phyloP scores from a whole-genome alignment of 2,888 invertebrate genomes.

The Nemoura dubitans region DNA sequence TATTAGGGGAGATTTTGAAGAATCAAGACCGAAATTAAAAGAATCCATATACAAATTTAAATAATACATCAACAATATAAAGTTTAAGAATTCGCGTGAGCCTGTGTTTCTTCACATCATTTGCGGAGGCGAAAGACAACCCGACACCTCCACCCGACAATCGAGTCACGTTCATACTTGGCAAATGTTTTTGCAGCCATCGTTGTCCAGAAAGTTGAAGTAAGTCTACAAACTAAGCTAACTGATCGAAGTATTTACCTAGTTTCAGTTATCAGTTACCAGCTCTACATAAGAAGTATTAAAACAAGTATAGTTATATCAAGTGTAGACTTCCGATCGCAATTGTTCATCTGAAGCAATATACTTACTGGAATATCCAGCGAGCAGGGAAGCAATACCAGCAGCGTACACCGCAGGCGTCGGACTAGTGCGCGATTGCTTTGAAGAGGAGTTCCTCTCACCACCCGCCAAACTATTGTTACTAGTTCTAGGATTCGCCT shows the following conservation, averaged over 20 bases:
- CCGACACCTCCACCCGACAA: not conserved
- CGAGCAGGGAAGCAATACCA: conserved; percentile 51
- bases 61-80: too few species aligned
- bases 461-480: conserved; percentile 36
- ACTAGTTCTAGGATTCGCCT: conserved; percentile 34
- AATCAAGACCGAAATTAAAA: too few species aligned
- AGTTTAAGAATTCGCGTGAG: too few species aligned
- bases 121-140: not conserved
- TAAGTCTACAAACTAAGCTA: not conserved
- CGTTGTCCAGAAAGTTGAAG: not conserved
- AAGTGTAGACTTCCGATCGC: not conserved
- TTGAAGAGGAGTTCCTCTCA: conserved; percentile 10
- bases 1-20: too few species aligned
- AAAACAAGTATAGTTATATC: not conserved
- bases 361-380: conserved; percentile 51
- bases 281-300: not conserved
- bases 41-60: too few species aligned
- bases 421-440: conserved; percentile 47
- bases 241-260: not conserved
- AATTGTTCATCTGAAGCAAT: not conserved
- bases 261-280: not conserved
- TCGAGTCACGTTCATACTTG: not conserved
- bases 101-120: too few species aligned
- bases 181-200: not conserved
- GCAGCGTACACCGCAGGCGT: conserved; percentile 51